Conservation (phyloP, 2,113 vertebrate genomes). For the Dasypus novemcinctus region DNA sequence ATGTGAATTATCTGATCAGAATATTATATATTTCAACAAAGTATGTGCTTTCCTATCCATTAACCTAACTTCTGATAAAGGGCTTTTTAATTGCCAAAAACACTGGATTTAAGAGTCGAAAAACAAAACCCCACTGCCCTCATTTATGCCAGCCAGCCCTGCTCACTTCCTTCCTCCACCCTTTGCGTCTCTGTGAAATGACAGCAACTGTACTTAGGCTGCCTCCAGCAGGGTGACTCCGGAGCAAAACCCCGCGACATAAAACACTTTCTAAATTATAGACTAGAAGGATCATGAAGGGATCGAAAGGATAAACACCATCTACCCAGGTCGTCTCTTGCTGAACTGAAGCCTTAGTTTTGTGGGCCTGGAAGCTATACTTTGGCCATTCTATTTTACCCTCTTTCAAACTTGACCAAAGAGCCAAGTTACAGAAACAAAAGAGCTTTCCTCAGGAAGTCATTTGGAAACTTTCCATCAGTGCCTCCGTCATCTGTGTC, state of each 20-base stretch:
- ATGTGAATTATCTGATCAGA: neutral
- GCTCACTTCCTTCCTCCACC: neutral
- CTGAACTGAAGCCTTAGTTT: neutral
- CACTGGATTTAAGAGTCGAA: neutral
- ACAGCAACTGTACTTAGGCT: fast-evolving
- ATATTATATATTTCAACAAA: neutral
- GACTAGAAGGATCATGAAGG: neutral
- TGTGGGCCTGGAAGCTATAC: neutral
- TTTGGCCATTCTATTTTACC: neutral
- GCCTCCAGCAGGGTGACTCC: too few species aligned
- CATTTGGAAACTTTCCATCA: neutral
- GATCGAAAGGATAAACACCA: fast-evolving
- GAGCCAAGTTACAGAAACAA: neutral
- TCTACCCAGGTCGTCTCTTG: neutral
- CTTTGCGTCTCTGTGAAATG: neutral
- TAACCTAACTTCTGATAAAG: neutral
- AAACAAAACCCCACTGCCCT: too few species aligned
- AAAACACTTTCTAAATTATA: neutral
- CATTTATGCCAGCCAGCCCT: neutral
- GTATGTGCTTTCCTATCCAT: neutral
- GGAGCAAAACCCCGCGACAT: neutral
- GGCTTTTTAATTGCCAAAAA: too few species aligned
- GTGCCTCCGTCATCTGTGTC: neutral
- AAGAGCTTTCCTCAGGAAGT: neutral
- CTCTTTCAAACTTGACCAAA: neutral